Conservation (phyloP, 1,140 invertebrate genomes). For the Trichogramma pretiosum region DNA sequence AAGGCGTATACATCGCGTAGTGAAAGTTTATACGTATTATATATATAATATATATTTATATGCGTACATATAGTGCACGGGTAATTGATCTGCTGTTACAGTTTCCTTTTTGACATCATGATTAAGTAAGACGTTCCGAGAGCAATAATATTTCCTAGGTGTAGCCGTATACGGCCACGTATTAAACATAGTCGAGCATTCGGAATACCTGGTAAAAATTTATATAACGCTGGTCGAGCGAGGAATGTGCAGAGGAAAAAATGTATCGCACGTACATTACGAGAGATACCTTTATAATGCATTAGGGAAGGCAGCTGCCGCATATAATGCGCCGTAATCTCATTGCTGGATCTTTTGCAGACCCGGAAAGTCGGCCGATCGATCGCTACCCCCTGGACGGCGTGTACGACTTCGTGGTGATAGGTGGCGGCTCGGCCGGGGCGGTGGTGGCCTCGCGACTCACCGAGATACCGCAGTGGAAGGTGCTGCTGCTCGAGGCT, state of each 20-base stretch:
- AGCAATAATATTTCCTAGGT: neutral
- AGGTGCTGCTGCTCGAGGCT: constrained; percentile 80
- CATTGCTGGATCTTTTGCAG: constrained; percentile 33
- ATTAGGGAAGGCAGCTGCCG: too few species aligned
- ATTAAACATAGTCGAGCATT: neutral
- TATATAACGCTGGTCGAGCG: neutral
- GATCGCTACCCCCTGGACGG: constrained; percentile 48
- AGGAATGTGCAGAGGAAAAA: too few species aligned
- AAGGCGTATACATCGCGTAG: too few species aligned
- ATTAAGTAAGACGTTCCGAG: constrained; percentile 9
- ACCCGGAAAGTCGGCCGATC: constrained; percentile 65
- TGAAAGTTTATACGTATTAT: too few species aligned
- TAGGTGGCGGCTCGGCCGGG: constrained; percentile 88
- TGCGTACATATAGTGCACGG: too few species aligned
- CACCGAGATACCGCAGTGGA: constrained; percentile 72
- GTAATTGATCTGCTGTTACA: constrained; percentile 2
- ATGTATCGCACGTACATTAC: too few species aligned
- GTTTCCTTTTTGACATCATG: constrained; percentile 7
- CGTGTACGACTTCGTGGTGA: constrained; percentile 77
- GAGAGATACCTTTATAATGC: too few species aligned
- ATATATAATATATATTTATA: too few species aligned
- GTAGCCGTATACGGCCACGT: neutral
- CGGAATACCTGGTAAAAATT: too few species aligned
- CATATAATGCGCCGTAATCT: too few species aligned
- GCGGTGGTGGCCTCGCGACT: constrained; percentile 86